These are phyloP conservation scores for Hesperia comma DNA, from an alignment of 2,888 invertebrate genomes.

Conservation along the genomic window DNA sequence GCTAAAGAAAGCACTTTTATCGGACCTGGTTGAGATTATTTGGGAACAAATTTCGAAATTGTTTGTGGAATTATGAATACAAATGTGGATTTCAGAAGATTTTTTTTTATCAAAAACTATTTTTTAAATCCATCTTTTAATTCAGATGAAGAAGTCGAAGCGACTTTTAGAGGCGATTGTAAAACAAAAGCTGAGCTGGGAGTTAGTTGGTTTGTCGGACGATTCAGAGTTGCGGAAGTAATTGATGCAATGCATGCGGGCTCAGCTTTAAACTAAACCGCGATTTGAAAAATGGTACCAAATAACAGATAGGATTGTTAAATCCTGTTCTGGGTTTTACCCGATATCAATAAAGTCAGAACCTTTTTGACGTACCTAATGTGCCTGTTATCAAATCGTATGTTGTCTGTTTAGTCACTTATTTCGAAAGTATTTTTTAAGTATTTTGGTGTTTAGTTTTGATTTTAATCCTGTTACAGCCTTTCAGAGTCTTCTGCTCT, in stretches of 20 bases:
- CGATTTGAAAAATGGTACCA: conserved; percentile 3
- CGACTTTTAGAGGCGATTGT: not conserved
- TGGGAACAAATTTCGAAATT: not conserved
- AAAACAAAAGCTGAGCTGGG: not conserved
- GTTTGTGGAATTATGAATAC: not conserved
- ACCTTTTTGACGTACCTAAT: too few species aligned
- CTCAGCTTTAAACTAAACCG: not conserved
- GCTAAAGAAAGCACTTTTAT: not conserved
- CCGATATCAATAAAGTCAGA: too few species aligned
- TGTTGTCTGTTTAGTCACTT: too few species aligned
- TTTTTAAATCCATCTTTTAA: not conserved
- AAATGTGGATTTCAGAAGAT: not conserved
- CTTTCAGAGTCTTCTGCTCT: too few species aligned
- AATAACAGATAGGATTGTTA: too few species aligned
- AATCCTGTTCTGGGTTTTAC: not conserved
- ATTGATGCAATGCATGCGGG: conserved; percentile 11
- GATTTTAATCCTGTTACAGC: too few species aligned
- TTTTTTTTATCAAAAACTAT: not conserved
- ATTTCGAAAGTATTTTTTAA: too few species aligned
- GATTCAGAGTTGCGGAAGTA: conserved; percentile 10
- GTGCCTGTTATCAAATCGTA: too few species aligned
- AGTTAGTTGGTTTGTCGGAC: conserved; percentile 6
- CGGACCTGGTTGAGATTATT: too few species aligned
- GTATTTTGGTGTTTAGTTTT: too few species aligned
- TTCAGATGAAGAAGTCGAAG: not conserved